Base-by-base conservation (phyloP, 2,113 vertebrate genomes). In the Nanger granti region DNA sequence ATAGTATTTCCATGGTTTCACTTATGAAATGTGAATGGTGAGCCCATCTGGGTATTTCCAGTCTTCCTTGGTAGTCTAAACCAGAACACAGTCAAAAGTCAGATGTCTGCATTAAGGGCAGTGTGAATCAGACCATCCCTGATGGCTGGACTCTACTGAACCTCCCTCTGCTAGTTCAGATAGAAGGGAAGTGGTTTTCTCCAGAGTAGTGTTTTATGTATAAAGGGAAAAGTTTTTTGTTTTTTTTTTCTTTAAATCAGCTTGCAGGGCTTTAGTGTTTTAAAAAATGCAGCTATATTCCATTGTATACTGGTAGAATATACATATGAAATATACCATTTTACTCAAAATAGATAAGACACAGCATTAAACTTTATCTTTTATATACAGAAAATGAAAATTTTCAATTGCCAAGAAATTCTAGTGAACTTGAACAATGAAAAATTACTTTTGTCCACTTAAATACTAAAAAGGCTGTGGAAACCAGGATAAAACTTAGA, bases 351-450 rank as follows among this genome's bases (percentile, higher is more conserved):
- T 10, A 91, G 62, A 60, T 89, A 7, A 54, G 29, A 96, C 17
- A 89, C 20, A 49, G n/a, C 89, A 55, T 79, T 87, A 62, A 73
- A 93, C 49, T 89, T 73, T 62, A 94, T 29, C 24, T 85, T 79
- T 15, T 60, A 89, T 82, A 29, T 60, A 87, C 1, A 86, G 34
- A 85, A 96, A 93, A 86, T 69, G n/a, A 44, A 93, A 93, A 52
- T 3, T 76, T 62, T 89, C 93, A 95, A 80, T 93, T 89, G 37
- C 8, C 62, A 82, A 66, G 66, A 95, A 96, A 90, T 80, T 55
- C 34, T 90, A 89, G 87, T 92, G 62, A 94, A 92, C 29, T 93
- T 88, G 83, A 87, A 86, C 41, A 94, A 95, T 26, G 82, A 79
- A 59, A 91, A 96, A 76, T 37, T 95, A 17, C 84, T 52, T 41